phyloP scores from a whole-genome alignment of 1,140 invertebrate genomes.

The Heliconius congener region DNA sequence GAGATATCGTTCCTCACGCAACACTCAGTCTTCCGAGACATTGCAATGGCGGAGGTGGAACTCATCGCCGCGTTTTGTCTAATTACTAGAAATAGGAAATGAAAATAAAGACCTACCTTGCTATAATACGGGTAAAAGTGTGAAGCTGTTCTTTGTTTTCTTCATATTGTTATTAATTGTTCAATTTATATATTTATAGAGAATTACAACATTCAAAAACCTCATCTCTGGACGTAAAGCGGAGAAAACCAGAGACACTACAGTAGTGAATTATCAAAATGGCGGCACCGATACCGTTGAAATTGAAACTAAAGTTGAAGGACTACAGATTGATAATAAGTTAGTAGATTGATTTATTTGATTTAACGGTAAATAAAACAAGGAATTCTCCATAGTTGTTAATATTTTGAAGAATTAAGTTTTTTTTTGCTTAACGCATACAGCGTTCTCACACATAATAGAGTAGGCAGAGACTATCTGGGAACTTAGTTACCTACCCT shows the following conservation, averaged over 20 bases:
- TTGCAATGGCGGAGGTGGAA: no score
- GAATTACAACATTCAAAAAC: constrained; percentile 85
- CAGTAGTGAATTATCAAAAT: constrained; percentile 72
- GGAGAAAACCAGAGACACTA: constrained; percentile 59
- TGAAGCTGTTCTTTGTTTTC: no score
- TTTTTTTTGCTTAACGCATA: background rate
- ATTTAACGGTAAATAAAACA: no score
- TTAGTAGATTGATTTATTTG: constrained; percentile 37
- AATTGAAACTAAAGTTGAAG: constrained; percentile 64
- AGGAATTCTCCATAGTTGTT: no score
- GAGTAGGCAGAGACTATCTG: background rate
- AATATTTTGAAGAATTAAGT: no score
- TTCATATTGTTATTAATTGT: no score
- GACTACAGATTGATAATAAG: constrained; percentile 76
- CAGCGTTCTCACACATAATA: background rate
- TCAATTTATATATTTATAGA: constrained; percentile 59
- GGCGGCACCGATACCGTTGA: constrained; percentile 62
- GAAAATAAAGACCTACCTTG: no score
- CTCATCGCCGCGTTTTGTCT: no score
- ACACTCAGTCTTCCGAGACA: no score
- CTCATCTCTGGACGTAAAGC: constrained; percentile 79
- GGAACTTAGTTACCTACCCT: background rate
- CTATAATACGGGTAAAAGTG: no score
- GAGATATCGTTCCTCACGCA: no score
- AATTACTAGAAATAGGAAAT: no score